phyloP scores from a whole-genome alignment of 2,113 vertebrate species.

The Lasiurus borealis region DNA sequence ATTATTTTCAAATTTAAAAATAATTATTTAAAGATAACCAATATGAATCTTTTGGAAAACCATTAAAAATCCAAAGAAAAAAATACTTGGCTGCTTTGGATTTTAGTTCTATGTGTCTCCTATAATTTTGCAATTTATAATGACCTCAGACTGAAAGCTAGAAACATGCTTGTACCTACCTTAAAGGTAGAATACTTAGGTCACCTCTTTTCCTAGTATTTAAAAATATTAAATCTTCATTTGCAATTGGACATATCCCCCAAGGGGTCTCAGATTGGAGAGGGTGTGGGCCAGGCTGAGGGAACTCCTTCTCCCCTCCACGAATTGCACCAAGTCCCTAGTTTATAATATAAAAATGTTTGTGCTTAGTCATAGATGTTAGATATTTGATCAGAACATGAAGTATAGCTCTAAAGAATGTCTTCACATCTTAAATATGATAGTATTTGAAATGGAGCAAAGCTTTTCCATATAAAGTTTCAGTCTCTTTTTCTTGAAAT shows the following conservation, averaged over 20 bases:
- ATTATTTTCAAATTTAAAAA: constrained; percentile 14
- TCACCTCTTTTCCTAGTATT: constrained; percentile 21
- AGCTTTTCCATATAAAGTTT: constrained; percentile 27
- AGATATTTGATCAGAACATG: constrained; percentile 40
- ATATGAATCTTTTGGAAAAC: constrained; percentile 13
- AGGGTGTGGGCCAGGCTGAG: too few species aligned
- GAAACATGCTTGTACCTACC: not conserved
- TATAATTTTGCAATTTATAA: constrained; percentile 45
- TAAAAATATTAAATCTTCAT: constrained; percentile 46
- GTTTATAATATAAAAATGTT: not conserved
- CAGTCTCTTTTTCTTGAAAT: not conserved
- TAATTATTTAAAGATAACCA: constrained; percentile 33
- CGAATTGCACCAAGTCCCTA: too few species aligned
- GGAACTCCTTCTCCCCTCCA: too few species aligned
- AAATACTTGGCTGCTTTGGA: not conserved
- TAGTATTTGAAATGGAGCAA: constrained; percentile 33
- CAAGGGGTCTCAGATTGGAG: too few species aligned
- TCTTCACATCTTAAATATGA: not conserved
- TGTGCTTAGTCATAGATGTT: constrained; percentile 3
- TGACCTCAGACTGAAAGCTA: constrained; percentile 5
- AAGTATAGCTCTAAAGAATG: constrained; percentile 12
- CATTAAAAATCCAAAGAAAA: constrained; percentile 7
- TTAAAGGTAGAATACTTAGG: constrained; percentile 23
- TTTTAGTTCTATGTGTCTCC: constrained; percentile 3
- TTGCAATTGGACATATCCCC: not conserved